Conservation (phyloP, 2,113 vertebrate species). For the Emydura subglobosa region DNA sequence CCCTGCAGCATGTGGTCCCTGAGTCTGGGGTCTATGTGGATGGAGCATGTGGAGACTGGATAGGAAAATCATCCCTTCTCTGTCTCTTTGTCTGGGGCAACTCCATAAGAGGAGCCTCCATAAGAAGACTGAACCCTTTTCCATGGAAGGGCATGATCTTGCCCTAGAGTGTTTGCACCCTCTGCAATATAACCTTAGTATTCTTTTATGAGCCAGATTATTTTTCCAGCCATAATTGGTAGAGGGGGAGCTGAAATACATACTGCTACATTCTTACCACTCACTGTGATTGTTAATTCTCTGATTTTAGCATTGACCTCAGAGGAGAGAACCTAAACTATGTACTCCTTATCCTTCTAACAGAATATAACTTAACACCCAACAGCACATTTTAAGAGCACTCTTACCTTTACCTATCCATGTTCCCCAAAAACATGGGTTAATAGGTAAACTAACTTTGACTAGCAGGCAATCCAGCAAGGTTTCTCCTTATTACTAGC, state of each 20-base stretch:
- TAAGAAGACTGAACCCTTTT: not conserved
- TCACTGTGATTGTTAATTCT: not conserved
- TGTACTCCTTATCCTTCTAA: not conserved
- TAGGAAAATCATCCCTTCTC: not conserved
- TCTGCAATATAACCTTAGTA: not conserved
- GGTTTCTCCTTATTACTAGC: not conserved
- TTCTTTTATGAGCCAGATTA: not conserved
- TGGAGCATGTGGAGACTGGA: not conserved
- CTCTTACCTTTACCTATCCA: not conserved
- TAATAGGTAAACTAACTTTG: not conserved
- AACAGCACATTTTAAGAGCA: not conserved
- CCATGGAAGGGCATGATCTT: not conserved
- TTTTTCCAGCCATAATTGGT: not conserved
- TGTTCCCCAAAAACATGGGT: not conserved
- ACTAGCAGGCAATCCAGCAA: not conserved
- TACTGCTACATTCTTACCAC: not conserved
- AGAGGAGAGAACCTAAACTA: not conserved
- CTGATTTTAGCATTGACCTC: not conserved
- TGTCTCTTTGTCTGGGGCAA: not conserved
- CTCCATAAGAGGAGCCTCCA: accelerated
- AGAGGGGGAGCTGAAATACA: not conserved
- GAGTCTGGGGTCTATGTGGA: not conserved
- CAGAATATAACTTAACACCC: not conserved
- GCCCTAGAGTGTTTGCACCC: accelerated
- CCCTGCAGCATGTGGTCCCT: not conserved